Base-by-base conservation (phyloP, 2,888 invertebrate genomes). In the Caradrina clavipalpis region DNA sequence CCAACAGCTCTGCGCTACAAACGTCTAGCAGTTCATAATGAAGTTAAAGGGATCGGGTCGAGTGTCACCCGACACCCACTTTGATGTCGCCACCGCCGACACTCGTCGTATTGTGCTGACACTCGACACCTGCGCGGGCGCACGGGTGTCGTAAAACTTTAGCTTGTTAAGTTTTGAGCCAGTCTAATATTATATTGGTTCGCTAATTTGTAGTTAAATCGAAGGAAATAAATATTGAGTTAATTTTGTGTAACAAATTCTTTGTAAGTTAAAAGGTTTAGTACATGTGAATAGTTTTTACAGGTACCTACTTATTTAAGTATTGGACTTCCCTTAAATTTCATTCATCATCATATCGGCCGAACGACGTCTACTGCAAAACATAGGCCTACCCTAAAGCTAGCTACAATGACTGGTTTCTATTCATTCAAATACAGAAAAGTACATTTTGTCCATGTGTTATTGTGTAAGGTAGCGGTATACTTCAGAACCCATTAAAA, bases 81-180 rank as follows among this genome's bases (percentile, higher is more conserved):
- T 90, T 90, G 89, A 89, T 81, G 78, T 73, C 77, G 73, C 67
- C 73, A 73, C 80, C 76, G 81, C 70, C 78, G 69, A 71, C 67
- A 59, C 63, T 69, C 67, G 22, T 81, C 61, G 63, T 78, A 78
- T 82, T 82, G 72, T 71, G 65, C 39, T 51, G 78, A 80, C 66
- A 82, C 65, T 56, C 68, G 81, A 79, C 70, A 64, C 78, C 73
- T 59, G 66, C 58, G 75, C 54, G 64, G 49, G 60, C 65, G 67
- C 65, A 76, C 26, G 57, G 56, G 22, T 42, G 68, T 87, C 88
- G 85, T 90, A 87, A 89, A 89, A 81, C 79, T 74, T 69, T 75
- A 73, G 81, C 89, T 89, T 87, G 88, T 89, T 90, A 88, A 86
- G 17, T 72, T 79, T 63, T 57, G 45, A 86, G 78, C 21, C 80